Base-by-base conservation (phyloP, 2,113 vertebrate genomes). In the Istiophorus platypterus region DNA sequence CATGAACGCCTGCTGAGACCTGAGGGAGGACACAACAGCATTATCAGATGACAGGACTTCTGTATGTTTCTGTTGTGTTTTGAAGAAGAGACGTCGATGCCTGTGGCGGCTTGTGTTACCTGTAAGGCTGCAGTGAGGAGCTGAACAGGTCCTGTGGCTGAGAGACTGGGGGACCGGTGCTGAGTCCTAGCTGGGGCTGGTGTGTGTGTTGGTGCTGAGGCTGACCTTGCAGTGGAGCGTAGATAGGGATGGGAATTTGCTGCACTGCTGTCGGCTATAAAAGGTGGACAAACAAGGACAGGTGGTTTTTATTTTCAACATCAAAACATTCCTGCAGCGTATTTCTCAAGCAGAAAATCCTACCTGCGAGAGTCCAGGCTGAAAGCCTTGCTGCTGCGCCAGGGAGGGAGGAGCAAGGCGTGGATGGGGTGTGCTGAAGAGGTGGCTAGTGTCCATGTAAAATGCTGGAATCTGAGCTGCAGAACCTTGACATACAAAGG, bases 391-490 rank as follows among this genome's bases (percentile, higher is more conserved):
- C 69, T 99, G 98, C 63, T 99, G 98, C 2, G 97, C 97, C 88
- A 99, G 83, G 41, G 98, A 97, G 12, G 97, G 97, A 0, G 97
- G 97, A 42, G 96, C 98, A 87, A 99, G 70, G 13, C 98, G 96
- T 0, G 98, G 97, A 39, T 99, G 98, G 0, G 98, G 98, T 15
- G 96, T 95, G 39, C 91, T 97, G 94, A 99, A 99, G 0, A 99
- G 91, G 61, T 99, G 98, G 91, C 97, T 99, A n/a, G 98, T 98
- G 89, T 99, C 98, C 97, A 99, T 98, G 67, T 99, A 99, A 92
- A 99, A 99, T 0, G 98, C 95, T 76, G 98, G 97, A 80, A 99
- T 99, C 91, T 99, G 98, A 92, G 97, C 97, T 95, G 95, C 47
- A 96, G 94, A 93, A 82, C 95, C 95, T 95, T 24, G 6, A 82